These are phyloP conservation scores for Tetrao urogallus DNA, from an alignment of 2,113 vertebrate genomes.

Conservation along the genomic window DNA sequence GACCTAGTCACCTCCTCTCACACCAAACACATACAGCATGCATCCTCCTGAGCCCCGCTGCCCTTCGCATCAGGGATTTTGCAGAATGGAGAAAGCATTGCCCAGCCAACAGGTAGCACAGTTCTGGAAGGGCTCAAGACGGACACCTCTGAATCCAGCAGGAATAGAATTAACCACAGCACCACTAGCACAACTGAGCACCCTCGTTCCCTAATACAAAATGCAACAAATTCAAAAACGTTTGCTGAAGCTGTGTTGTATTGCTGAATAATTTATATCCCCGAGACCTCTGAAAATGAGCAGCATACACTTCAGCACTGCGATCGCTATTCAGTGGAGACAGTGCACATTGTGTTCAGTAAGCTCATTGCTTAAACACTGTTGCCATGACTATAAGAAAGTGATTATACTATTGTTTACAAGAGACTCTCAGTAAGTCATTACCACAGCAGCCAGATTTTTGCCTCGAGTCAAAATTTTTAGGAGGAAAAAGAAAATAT, in stretches of 20 bases:
- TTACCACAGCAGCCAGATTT: constrained; percentile 50
- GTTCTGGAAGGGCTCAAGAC: not conserved
- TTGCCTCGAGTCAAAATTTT: constrained; percentile 51
- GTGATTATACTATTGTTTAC: constrained; percentile 61
- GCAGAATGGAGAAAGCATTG: not conserved
- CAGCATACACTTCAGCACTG: constrained; percentile 24
- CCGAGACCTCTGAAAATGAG: constrained; percentile 53
- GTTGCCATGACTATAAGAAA: constrained; percentile 71
- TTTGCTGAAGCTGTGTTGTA: constrained; percentile 38
- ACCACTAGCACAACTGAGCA: not conserved
- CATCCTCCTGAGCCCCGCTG: not conserved
- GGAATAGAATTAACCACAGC: not conserved
- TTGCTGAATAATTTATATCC: constrained; percentile 63
- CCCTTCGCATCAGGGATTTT: not conserved
- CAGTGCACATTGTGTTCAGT: constrained; percentile 41
- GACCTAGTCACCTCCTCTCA: not conserved
- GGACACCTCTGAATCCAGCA: not conserved
- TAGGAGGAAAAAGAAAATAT: not conserved
- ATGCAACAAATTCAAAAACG: constrained; percentile 19
- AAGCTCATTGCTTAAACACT: constrained; percentile 48
- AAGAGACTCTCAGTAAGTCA: constrained; percentile 47
- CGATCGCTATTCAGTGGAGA: constrained; percentile 32
- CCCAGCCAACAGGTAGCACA: not conserved
- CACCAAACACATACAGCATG: not conserved
- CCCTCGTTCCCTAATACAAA: not conserved